Percentiles rank a stretch among this genome's conserved stretches.
These are phyloP conservation scores for Pseudoips prasinana DNA, from an alignment of 2,888 invertebrate species.

Conservation along the genomic window DNA sequence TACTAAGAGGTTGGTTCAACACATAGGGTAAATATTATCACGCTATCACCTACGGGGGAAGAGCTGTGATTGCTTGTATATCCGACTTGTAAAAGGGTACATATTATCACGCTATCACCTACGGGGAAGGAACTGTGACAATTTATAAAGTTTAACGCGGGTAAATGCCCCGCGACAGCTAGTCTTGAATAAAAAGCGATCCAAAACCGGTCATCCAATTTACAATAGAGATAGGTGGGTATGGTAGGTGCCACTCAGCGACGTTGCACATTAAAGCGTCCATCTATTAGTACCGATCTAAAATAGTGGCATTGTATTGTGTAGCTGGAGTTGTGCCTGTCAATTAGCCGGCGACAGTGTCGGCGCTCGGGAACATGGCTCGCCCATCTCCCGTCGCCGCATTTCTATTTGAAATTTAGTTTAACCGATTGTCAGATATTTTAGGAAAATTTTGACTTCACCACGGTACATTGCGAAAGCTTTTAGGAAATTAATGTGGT, in stretches of 20 bases:
- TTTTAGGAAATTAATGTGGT: too few relatives aligned
- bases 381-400: slow-evolving; percentile 27
- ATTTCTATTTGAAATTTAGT: slow-evolving; percentile 24
- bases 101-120: too few relatives aligned
- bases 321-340: slow-evolving; percentile 36
- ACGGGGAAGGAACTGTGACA: too few relatives aligned
- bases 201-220: neutral
- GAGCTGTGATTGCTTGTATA: too few relatives aligned
- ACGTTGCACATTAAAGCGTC: slow-evolving; percentile 24
- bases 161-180: too few relatives aligned
- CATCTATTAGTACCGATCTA: slow-evolving; percentile 32
- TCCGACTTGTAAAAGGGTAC: too few relatives aligned
- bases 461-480: neutral
- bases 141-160: too few relatives aligned
- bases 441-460: slow-evolving; percentile 19
- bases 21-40: too few relatives aligned
- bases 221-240: slow-evolving; percentile 7
- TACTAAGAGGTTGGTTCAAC: too few relatives aligned
- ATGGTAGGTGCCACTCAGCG: slow-evolving; percentile 4
- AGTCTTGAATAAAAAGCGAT: neutral
- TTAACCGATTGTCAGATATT: slow-evolving; percentile 19
- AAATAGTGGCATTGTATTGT: slow-evolving; percentile 33
- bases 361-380: slow-evolving; percentile 9
- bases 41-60: too few relatives aligned
- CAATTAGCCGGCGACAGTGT: slow-evolving; percentile 42